phyloP scores from a whole-genome alignment of 2,797 vertebrate species.

The Silurus lanzhouensis region DNA sequence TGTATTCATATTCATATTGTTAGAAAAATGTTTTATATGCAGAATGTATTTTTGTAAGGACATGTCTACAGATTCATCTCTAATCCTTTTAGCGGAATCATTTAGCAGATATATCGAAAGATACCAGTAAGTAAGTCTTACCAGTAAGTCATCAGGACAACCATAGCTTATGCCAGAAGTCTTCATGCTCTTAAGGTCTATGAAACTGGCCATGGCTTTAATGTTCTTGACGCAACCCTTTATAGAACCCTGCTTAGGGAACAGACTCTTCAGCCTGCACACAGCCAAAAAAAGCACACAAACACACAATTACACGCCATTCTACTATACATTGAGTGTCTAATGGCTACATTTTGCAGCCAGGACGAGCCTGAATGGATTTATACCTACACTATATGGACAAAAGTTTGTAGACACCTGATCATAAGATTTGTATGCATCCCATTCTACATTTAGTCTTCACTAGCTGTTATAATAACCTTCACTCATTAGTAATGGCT shows the following conservation, averaged over 20 bases:
- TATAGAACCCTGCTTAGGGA: constrained; percentile 81
- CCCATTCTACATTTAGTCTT: too few relatives aligned
- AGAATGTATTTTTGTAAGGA: not conserved
- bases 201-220: constrained; percentile 77
- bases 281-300: constrained; percentile 19
- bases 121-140: constrained; percentile 63
- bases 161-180: constrained; percentile 87
- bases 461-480: too few relatives aligned
- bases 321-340: not conserved
- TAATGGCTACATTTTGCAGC: not conserved
- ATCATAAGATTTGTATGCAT: too few relatives aligned
- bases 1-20: not conserved
- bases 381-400: too few relatives aligned
- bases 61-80: not conserved
- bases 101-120: not conserved
- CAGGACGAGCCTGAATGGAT: not conserved
- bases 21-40: not conserved
- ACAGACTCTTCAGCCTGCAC: constrained; percentile 79
- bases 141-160: constrained; percentile 86
- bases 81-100: not conserved
- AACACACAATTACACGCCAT: constrained; percentile 4
- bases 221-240: constrained; percentile 88
- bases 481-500: too few relatives aligned
- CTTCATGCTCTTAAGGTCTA: constrained; percentile 86
- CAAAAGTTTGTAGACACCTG: too few relatives aligned